Evolutionary conservation across 2,888 invertebrate genomes (phyloP).

Genomic region (Schrankia costaestrigalis): DNA sequence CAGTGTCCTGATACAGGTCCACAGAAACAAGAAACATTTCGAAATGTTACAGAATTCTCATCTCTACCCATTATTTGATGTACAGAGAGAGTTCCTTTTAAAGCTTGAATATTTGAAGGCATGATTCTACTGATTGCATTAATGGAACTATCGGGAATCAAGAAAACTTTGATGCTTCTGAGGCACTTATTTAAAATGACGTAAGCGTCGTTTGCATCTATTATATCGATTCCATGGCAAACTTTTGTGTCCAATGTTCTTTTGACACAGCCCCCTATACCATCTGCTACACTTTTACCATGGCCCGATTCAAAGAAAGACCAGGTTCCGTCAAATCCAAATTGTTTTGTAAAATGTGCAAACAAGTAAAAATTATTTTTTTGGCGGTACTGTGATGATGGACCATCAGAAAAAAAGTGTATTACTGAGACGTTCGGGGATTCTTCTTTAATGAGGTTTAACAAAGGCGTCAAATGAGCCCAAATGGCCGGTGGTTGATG

Average conservation of each 20-base stretch:
- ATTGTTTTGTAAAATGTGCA: slow-evolving; percentile 2
- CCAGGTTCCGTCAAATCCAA: slow-evolving; percentile 11
- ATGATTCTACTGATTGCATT: not conserved
- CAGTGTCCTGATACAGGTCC: slow-evolving; percentile 3
- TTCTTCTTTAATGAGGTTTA: slow-evolving; percentile 14
- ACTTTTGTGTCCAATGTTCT: slow-evolving; percentile 24
- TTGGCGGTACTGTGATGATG: slow-evolving; percentile 14
- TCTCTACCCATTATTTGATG: slow-evolving; percentile 10
- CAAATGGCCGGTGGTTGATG: slow-evolving; percentile 19
- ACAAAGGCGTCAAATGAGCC: slow-evolving; percentile 16
- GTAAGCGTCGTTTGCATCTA: slow-evolving; percentile 16
- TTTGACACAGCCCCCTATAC: slow-evolving; percentile 23
- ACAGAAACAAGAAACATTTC: slow-evolving; percentile 6
- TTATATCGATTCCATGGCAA: slow-evolving; percentile 20
- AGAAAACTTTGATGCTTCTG: slow-evolving; percentile 2
- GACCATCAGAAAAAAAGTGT: slow-evolving; percentile 32
- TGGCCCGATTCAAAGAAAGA: slow-evolving; percentile 11
- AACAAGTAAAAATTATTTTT: slow-evolving; percentile 6
- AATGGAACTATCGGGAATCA: slow-evolving; percentile 4
- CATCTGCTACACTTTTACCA: slow-evolving; percentile 15
- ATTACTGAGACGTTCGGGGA: slow-evolving; percentile 15
- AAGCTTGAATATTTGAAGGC: slow-evolving; percentile 3
- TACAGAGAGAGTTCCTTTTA: slow-evolving; percentile 10
- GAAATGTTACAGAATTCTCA: slow-evolving; percentile 1
- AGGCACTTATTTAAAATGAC: slow-evolving; percentile 1